Base-by-base conservation (phyloP, 1,140 invertebrate species). In the Trichonephila inaurata region DNA sequence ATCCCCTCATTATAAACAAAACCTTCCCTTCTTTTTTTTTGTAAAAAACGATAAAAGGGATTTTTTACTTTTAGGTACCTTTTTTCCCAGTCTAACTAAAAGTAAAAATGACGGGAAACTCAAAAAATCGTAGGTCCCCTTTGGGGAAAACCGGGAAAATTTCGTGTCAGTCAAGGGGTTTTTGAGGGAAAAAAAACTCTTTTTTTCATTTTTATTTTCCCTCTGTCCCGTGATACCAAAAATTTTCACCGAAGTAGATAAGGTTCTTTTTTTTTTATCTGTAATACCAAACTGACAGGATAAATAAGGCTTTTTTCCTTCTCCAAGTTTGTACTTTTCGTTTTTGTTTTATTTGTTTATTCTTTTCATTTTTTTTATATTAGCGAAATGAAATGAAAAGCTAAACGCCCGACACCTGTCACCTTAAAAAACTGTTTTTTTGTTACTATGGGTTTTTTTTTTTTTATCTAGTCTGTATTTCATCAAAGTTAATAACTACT, bases 51-150 rank as follows among this genome's bases (percentile, higher is more conserved):
- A 88, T 88, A 58, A 83, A n/a, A n/a, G 86, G 33, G 44, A 64
- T 88, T 88, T 88, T 88, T 88, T 61, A 88, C 86, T 88, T 88
- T 88, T 88, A 88, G n/a, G 86, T 88, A 28, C 83, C 33, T 92
- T 92, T 92, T 92, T 77, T 92, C 83, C 28, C 60, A 24, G 62
- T 69, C 58, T 19, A 77, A 92, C 40, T 66, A 28, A 85, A 92
- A 92, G 16, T 92, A 85, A 86, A 92, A 92, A 92, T 72, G 91
- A 92, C 62, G 66, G 87, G 64, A 87, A 92, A 92, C 83, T n/a
- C 44, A 60, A 77, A 85, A 83, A 92, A 87, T 87, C 62, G 24
- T n/a, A 61, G 44, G 77, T 87, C 83, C 62, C 44, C n/a, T n/a
- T 19, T 60, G 82, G 60, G 83, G n/a, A n/a, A 87, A 92, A 66